phyloP scores from a whole-genome alignment of 2,797 vertebrate genomes.

The Hylomyscus alleni region DNA sequence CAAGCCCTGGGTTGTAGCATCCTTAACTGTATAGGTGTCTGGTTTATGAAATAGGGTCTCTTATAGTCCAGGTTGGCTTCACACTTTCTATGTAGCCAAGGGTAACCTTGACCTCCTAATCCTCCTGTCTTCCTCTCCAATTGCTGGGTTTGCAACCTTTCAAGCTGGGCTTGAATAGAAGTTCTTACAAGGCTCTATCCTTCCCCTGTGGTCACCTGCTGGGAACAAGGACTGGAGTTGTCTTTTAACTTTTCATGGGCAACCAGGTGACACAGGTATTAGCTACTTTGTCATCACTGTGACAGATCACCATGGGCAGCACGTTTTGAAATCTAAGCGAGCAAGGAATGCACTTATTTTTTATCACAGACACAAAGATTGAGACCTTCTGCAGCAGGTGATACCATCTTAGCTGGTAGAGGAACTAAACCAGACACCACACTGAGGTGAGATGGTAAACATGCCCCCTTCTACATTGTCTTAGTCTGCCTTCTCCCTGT shows the following conservation, averaged over 20 bases:
- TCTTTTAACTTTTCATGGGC: neutral
- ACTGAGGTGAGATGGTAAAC: neutral
- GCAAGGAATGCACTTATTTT: neutral
- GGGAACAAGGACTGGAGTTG: too few species aligned
- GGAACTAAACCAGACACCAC: neutral
- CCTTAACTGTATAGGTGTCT: neutral
- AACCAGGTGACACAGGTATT: neutral
- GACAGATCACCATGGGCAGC: neutral
- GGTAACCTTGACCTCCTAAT: neutral
- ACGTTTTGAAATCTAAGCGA: neutral
- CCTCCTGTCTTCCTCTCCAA: neutral
- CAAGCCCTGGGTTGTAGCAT: too few species aligned
- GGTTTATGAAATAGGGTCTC: neutral
- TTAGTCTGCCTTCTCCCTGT: neutral
- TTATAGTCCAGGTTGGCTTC: neutral
- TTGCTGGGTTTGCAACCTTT: neutral
- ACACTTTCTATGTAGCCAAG: neutral
- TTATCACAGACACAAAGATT: conserved; percentile 6
- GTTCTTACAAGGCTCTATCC: neutral
- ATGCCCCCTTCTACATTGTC: neutral
- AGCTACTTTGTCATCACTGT: neutral
- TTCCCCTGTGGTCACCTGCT: neutral
- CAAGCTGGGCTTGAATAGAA: neutral
- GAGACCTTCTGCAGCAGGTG: neutral
- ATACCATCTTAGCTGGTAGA: neutral